Evolutionary conservation across 2,888 invertebrate genomes (phyloP).

Genomic region (Catocala nupta): DNA sequence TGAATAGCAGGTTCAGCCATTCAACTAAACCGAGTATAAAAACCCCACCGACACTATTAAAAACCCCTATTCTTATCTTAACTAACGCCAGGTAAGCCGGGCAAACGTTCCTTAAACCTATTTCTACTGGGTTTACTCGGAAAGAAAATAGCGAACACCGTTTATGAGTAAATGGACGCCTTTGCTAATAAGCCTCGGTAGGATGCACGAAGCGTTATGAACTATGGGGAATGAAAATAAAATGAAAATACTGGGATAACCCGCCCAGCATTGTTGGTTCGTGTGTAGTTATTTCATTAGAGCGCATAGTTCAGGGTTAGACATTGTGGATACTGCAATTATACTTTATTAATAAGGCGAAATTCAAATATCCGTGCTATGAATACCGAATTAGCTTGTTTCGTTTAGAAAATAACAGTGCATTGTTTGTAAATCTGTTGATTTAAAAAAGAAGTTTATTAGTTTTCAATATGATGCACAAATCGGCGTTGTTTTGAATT

Average conservation of each 20-base stretch:
- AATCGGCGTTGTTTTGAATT: too few relatives aligned
- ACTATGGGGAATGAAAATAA: slow-evolving; percentile 40
- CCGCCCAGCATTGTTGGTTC: slow-evolving; percentile 14
- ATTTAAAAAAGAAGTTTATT: too few relatives aligned
- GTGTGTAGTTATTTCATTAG: too few relatives aligned
- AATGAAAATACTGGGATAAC: slow-evolving; percentile 38
- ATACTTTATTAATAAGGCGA: too few relatives aligned
- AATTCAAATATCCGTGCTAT: too few relatives aligned
- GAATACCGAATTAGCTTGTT: too few relatives aligned
- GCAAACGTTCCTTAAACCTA: slow-evolving; percentile 58
- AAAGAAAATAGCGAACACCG: slow-evolving; percentile 65
- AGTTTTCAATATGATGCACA: too few relatives aligned
- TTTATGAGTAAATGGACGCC: slow-evolving; percentile 66
- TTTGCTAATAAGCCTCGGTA: slow-evolving; percentile 62
- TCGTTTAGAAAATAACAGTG: too few relatives aligned
- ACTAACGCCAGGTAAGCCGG: slow-evolving; percentile 60
- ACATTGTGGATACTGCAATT: too few relatives aligned
- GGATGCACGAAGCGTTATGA: slow-evolving; percentile 54
- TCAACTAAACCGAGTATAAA: slow-evolving; percentile 32
- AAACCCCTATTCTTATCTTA: slow-evolving; percentile 56
- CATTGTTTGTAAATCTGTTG: too few relatives aligned
- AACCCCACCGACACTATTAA: slow-evolving; percentile 53
- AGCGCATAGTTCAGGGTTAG: too few relatives aligned
- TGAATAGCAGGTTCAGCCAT: slow-evolving; percentile 27
- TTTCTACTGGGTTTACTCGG: slow-evolving; percentile 56